Evolutionary conservation across 2,113 vertebrate genomes (phyloP).

Genomic region (Reinhardtius hippoglossoides): DNA sequence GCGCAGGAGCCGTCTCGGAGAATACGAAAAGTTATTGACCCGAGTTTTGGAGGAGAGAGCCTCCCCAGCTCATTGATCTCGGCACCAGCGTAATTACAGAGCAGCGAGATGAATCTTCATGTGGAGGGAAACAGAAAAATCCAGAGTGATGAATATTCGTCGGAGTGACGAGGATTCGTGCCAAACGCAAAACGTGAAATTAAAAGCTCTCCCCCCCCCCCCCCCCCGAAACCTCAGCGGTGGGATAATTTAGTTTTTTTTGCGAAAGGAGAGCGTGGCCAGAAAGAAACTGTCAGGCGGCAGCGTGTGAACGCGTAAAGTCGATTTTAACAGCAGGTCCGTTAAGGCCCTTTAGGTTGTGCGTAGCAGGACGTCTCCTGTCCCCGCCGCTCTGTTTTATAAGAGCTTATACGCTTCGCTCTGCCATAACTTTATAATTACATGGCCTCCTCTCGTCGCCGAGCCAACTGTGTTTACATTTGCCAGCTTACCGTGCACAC

Average conservation of each 20-base stretch:
- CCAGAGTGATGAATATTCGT: conserved; percentile 60
- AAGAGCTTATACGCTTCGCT: conserved; percentile 37
- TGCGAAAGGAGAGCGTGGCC: conserved; percentile 37
- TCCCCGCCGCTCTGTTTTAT: conserved; percentile 59
- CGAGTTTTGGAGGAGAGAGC: conserved; percentile 55
- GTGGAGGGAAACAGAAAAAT: conserved; percentile 57
- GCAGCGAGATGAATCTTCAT: conserved; percentile 63
- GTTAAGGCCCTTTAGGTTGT: conserved; percentile 40
- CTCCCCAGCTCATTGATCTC: conserved; percentile 73
- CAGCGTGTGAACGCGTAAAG: conserved; percentile 53
- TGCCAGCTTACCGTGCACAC: conserved; percentile 66
- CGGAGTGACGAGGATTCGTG: conserved; percentile 54
- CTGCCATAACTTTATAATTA: conserved; percentile 73
- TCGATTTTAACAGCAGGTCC: conserved; percentile 50
- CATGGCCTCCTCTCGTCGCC: conserved; percentile 33
- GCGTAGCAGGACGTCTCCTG: conserved; percentile 19
- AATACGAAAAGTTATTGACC: conserved; percentile 72
- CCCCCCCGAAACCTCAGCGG: conserved; percentile 53
- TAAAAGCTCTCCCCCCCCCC: conserved; percentile 53
- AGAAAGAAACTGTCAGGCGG: conserved; percentile 49
- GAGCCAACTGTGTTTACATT: conserved; percentile 67
- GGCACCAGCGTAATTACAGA: conserved; percentile 70
- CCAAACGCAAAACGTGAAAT: conserved; percentile 72
- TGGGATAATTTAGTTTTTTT: conserved; percentile 64
- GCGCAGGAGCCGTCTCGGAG: conserved; percentile 61